Evolutionary conservation across 2,888 invertebrate species (phyloP).

Genomic region (Rotaria macrura): DNA sequence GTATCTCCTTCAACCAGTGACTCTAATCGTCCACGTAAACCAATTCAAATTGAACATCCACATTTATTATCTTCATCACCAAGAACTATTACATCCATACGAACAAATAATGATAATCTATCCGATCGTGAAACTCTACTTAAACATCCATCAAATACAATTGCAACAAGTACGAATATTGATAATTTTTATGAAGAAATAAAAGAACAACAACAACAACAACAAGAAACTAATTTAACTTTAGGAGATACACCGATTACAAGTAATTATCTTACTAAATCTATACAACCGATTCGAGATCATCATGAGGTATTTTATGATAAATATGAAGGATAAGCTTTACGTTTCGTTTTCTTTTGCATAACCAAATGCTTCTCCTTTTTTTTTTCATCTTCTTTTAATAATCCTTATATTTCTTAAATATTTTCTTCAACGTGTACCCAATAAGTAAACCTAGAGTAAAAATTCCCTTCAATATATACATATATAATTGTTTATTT

Average conservation of each 20-base stretch:
- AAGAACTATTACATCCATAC: background rate
- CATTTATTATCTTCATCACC: background rate
- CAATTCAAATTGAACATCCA: constrained; percentile 4
- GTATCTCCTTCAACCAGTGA: background rate
- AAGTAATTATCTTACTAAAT: background rate
- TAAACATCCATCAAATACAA: background rate
- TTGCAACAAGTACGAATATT: background rate
- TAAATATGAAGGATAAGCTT: background rate
- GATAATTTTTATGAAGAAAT: constrained; percentile 21
- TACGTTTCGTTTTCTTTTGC: background rate
- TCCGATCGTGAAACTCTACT: constrained; percentile 16
- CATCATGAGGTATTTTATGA: constrained; percentile 5
- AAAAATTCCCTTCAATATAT: no score
- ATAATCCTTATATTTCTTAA: no score
- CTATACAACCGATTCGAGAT: background rate
- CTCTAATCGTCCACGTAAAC: background rate
- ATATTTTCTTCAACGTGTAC: no score
- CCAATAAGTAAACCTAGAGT: no score
- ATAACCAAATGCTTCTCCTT: background rate
- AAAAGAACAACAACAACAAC: constrained; percentile 5
- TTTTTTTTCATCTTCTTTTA: background rate
- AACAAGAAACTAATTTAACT: background rate
- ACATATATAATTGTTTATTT: no score
- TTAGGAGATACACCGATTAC: background rate
- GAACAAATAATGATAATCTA: background rate